A percentile compares a stretch with the other conserved stretches of the same genome.
Conservation (phyloP, 2,888 invertebrate species). For the Rhagonycha lutea region DNA sequence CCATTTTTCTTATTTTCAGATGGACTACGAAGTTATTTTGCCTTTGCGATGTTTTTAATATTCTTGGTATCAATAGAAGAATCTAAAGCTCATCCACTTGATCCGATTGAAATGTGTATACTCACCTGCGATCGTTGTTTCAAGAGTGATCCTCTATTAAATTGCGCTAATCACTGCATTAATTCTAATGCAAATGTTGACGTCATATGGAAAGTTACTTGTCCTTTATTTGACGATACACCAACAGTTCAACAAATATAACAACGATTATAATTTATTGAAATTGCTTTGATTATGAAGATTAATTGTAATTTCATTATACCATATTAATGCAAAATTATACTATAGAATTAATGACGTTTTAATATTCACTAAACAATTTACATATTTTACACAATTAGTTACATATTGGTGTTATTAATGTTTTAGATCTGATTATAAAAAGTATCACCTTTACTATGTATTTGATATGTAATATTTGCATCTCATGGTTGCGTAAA, state of each 20-base stretch:
- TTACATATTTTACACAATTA: neutral
- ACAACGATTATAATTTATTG: slow-evolving; percentile 5
- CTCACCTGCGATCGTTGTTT: slow-evolving; percentile 44
- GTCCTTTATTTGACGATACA: slow-evolving; percentile 34
- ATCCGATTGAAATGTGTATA: slow-evolving; percentile 44
- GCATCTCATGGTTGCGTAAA: no score
- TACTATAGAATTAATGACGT: neutral
- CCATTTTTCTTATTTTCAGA: slow-evolving; percentile 3
- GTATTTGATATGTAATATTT: no score
- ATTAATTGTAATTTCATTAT: slow-evolving; percentile 3
- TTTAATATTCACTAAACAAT: neutral
- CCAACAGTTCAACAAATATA: slow-evolving; percentile 33
- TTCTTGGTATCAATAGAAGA: slow-evolving; percentile 8
- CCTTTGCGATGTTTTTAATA: neutral
- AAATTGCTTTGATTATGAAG: slow-evolving; percentile 5
- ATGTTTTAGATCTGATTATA: neutral
- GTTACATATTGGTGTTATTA: neutral
- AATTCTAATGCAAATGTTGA: slow-evolving; percentile 36
- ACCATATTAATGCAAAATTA: neutral
- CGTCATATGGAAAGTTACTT: slow-evolving; percentile 37
- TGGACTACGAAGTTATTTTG: slow-evolving; percentile 3
- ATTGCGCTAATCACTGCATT: slow-evolving; percentile 47
- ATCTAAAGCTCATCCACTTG: slow-evolving; percentile 31
- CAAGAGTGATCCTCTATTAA: slow-evolving; percentile 36
- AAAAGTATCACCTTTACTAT: neutral